Evolutionary conservation across 1,140 invertebrate species (phyloP), one percentile per base, ranked within the genome.

Genomic region (Drosophila gunungcola): DNA sequence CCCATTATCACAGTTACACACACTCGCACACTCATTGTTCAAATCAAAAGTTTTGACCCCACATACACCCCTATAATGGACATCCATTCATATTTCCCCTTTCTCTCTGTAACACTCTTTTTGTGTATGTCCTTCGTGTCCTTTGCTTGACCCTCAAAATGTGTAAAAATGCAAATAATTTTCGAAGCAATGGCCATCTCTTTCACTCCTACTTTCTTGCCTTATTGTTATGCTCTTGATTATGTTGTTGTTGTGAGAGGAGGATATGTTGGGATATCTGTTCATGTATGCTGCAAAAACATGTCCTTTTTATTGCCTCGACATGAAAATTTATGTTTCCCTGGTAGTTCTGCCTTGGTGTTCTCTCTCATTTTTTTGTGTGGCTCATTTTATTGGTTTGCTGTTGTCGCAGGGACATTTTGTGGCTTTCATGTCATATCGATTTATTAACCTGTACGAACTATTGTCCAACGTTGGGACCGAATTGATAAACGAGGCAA

Each of bases 391-490:
- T 88, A 86, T 88, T 86, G 83, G 72, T 63, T 72, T 73, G 62
- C 54, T 79, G 81, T 70, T 43, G 62, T 39, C 51, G 73, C n/a
- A 68, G 49, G 56, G 36, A 70, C 57, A 74, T 57, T 64, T 34
- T 72, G 61, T 77, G 60, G 61, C 72, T 81, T 60, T 61, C 52
- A 89, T 90, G 84, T 89, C 84, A 89, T 84, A 84, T 89, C 85
- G 84, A 89, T 89, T 89, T 89, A 89, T 89, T 89, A 89, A 89
- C 84, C 84, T 89, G 84, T 84, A 79, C 88, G 84, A 88, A 88
- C 84, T 88, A 89, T 88, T 88, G 83, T 88, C 75, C 73, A 76
- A 83, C 38, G 36, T 39, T 46, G 57, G 41, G 43, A 21, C 29
- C 64, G 48, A 64, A 60, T 69, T 89, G 83, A 88, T 88, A 88